These are phyloP conservation scores for Scortum barcoo DNA, from an alignment of 2,113 vertebrate species.

Conservation along the genomic window DNA sequence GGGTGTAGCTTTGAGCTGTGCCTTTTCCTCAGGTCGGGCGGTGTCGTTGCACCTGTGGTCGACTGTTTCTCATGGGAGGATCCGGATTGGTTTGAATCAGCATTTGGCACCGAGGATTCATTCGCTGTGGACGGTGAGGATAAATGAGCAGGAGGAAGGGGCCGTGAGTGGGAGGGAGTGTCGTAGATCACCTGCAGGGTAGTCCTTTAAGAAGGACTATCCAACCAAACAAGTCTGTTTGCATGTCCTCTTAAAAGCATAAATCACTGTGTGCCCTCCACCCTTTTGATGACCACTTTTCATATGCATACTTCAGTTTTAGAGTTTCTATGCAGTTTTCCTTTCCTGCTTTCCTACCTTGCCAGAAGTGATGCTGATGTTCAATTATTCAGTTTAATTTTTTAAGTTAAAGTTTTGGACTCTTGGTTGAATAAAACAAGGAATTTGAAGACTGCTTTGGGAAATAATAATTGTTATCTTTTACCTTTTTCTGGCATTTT, in stretches of 20 bases:
- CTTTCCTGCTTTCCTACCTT: too few relatives aligned
- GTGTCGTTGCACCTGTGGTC: constrained; percentile 43
- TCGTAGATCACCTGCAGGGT: background rate
- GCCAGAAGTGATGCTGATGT: too few relatives aligned
- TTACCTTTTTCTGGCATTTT: too few relatives aligned
- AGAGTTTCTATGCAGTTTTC: background rate
- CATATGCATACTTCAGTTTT: background rate
- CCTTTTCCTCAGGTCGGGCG: background rate
- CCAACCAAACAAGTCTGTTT: background rate
- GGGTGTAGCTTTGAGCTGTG: background rate
- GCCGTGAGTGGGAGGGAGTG: background rate
- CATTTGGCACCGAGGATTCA: constrained; percentile 7
- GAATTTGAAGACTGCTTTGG: too few relatives aligned
- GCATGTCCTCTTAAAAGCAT: background rate
- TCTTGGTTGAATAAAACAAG: too few relatives aligned
- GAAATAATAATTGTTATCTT: too few relatives aligned
- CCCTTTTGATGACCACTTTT: background rate
- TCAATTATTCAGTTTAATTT: background rate
- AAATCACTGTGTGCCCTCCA: background rate
- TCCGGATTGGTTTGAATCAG: constrained; percentile 24
- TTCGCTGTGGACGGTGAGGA: constrained; percentile 23
- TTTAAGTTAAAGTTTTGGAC: too few relatives aligned
- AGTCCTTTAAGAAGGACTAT: background rate
- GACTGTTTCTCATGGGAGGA: constrained; percentile 32
- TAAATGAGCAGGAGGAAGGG: constrained; percentile 34